These are phyloP conservation scores for Bambusicola thoracicus DNA, from an alignment of 2,113 vertebrate genomes.

Conservation along the genomic window DNA sequence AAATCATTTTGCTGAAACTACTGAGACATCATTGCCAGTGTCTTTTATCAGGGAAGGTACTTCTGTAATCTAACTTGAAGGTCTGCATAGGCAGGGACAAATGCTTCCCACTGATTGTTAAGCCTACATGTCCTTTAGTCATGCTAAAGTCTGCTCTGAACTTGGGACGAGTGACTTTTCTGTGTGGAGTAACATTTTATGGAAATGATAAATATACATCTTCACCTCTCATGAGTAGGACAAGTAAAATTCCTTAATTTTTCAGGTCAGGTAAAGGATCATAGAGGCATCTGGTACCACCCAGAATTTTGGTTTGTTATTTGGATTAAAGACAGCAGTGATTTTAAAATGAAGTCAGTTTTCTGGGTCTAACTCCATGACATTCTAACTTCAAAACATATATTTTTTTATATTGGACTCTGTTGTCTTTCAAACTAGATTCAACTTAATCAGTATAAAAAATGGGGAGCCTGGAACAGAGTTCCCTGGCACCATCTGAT, in stretches of 20 bases:
- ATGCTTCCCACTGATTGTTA: not conserved
- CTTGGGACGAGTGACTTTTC: not conserved
- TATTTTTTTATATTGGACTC: not conserved
- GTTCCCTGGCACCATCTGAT: fast-evolving
- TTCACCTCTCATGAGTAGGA: not conserved
- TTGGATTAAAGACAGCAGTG: not conserved
- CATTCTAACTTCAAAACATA: not conserved
- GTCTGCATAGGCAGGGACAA: not conserved
- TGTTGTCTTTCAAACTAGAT: not conserved
- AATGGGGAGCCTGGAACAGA: fast-evolving
- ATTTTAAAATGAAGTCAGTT: not conserved
- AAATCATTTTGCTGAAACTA: not conserved
- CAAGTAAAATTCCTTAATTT: not conserved
- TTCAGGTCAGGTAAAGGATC: not conserved
- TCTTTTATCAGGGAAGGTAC: not conserved
- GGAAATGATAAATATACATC: not conserved
- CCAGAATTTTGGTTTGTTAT: not conserved
- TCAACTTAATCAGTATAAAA: not conserved
- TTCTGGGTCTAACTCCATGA: not conserved
- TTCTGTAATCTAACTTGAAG: not conserved
- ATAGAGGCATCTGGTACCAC: not conserved
- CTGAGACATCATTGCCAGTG: not conserved
- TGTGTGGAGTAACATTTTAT: fast-evolving
- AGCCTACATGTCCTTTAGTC: not conserved
- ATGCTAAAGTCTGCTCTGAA: not conserved